Percentiles rank a stretch among this genome's conserved stretches.
These are phyloP conservation scores for Synergus umbraculus DNA, from an alignment of 2,888 invertebrate species.

Conservation along the genomic window DNA sequence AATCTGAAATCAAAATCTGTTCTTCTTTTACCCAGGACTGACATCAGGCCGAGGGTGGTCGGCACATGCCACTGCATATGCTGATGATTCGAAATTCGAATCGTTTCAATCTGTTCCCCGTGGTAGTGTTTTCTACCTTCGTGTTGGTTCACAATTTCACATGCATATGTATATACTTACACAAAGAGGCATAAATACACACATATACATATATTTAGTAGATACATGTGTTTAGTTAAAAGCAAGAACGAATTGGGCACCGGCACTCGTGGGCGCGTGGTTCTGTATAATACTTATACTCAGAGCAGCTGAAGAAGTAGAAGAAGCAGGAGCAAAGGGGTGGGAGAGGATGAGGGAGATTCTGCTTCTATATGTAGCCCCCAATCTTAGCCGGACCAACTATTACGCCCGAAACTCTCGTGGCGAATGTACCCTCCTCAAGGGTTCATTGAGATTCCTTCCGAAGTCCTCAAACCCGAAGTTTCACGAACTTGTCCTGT, in stretches of 20 bases:
- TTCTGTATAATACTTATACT: conserved; percentile 17
- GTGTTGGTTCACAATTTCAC: conserved; percentile 18
- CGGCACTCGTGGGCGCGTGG: conserved; percentile 31
- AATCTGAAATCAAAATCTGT: neutral
- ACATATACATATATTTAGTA: too few species aligned
- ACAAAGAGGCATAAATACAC: conserved; percentile 19
- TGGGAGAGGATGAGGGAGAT: conserved; percentile 70
- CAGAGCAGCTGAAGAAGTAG: conserved; percentile 53
- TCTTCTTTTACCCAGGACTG: neutral
- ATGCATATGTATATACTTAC: neutral
- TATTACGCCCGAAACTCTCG: conserved; percentile 73
- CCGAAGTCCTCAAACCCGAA: conserved; percentile 5
- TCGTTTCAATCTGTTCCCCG: conserved; percentile 50
- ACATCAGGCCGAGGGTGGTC: neutral
- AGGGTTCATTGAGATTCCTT: conserved; percentile 34
- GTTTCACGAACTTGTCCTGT: neutral
- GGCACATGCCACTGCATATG: conserved; percentile 8
- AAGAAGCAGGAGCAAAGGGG: conserved; percentile 53
- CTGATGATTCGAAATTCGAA: conserved; percentile 39
- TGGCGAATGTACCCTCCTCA: conserved; percentile 66
- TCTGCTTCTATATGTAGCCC: conserved; percentile 76
- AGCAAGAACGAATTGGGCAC: conserved; percentile 26
- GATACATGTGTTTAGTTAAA: conserved; percentile 42
- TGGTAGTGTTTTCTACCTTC: conserved; percentile 50
- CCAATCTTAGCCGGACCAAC: conserved; percentile 73